These are phyloP conservation scores for Chionis minor DNA, from an alignment of 2,113 vertebrate species.

Conservation along the genomic window DNA sequence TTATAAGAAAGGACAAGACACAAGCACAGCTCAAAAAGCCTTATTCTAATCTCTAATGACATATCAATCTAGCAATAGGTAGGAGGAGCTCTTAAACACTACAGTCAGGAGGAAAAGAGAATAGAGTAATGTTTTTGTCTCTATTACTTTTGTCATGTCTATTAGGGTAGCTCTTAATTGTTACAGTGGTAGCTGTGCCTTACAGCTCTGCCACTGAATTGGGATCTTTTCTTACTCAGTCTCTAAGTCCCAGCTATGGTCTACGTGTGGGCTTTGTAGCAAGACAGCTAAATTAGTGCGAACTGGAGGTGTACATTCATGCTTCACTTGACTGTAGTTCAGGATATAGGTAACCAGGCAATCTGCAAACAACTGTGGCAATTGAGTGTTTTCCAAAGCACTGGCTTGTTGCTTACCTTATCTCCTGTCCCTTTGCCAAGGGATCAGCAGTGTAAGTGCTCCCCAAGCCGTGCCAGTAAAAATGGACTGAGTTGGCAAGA, in stretches of 20 bases:
- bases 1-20: not conserved
- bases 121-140: not conserved
- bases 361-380: not conserved
- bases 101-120: not conserved
- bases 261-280: accelerated
- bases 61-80: not conserved
- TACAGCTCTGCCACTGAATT: not conserved
- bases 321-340: not conserved
- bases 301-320: not conserved
- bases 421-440: not conserved
- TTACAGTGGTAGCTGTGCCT: not conserved
- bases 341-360: not conserved
- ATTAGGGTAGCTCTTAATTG: not conserved
- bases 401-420: not conserved
- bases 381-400: not conserved
- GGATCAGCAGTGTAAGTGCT: not conserved
- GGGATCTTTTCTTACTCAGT: not conserved
- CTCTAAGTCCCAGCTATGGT: not conserved
- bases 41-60: not conserved
- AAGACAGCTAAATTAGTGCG: not conserved
- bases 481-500: not conserved
- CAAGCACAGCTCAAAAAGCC: not conserved
- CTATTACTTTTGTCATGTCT: not conserved
- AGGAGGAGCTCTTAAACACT: not conserved
- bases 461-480: no score